Conservation (phyloP, 2,797 vertebrate genomes). For the Sebastes matsubarae region DNA sequence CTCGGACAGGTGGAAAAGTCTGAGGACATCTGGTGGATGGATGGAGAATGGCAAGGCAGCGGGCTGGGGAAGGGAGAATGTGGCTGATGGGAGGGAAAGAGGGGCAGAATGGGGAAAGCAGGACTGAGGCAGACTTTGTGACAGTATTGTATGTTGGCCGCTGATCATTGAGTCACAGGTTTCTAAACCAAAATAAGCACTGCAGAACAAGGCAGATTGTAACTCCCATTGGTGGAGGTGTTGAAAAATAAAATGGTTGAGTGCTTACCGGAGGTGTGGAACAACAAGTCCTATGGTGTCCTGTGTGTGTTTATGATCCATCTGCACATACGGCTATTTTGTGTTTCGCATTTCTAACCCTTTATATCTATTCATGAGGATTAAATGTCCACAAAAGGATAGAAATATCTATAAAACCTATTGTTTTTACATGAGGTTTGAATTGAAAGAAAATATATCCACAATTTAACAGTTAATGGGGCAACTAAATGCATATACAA, state of each 20-base stretch:
- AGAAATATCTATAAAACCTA: neutral
- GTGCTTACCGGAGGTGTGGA: constrained; percentile 75
- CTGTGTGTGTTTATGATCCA: neutral
- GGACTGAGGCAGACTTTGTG: neutral
- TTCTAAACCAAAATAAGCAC: neutral
- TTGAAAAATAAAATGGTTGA: constrained; percentile 71
- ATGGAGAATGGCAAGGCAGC: neutral
- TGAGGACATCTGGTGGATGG: neutral
- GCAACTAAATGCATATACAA: neutral
- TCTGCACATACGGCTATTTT: neutral
- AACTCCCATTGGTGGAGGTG: constrained; percentile 46
- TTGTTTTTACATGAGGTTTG: neutral
- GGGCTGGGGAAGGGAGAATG: neutral
- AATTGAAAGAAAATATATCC: neutral
- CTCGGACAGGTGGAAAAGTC: neutral
- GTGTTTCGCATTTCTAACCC: neutral
- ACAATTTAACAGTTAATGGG: neutral
- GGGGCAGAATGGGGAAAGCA: neutral
- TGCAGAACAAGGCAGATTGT: neutral
- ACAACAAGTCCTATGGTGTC: constrained; percentile 58
- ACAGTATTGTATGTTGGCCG: neutral
- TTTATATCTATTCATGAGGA: neutral
- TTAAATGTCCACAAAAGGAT: neutral
- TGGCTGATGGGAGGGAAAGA: neutral
- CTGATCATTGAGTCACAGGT: neutral